Evolutionary conservation across 2,113 vertebrate species (phyloP), one percentile per base, ranked within the genome.

Genomic region (Piaya cayana): DNA sequence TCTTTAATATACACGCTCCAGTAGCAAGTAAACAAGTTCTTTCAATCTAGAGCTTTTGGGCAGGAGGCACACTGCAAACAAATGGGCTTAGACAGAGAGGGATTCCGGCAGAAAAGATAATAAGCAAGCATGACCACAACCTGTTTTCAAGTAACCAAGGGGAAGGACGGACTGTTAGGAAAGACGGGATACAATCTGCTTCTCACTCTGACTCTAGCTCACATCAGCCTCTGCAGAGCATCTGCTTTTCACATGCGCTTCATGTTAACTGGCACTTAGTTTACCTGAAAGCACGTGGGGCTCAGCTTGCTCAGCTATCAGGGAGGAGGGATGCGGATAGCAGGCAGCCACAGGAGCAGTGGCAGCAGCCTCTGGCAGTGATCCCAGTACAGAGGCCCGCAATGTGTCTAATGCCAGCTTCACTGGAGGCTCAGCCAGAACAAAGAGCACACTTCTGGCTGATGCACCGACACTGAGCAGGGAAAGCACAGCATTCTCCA

Each of bases 1-100:
- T 93, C 60, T 90, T 78, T 74, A 90, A 90, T 75, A 55, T n/a
- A 95, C 5, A 4, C 63, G 27, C 27, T 49, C 52, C n/a, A 55
- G 71, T 4, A 93, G 53, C 60, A 86, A 71, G 80, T 43, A 95
- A 93, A 81, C 56, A 83, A 75, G 74, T 82, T 76, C 72, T 69
- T 86, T 81, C 88, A 92, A 86, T 67, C 71, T 43, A 78, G 72
- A 86, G 36, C 21, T 60, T 63, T 39, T 65, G 32, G 59, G 52
- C 27, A 58, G 39, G 16, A 88, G 36, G 64, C 25, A 29, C 1
- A 2, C 19, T 83, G 43, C 76, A 93, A 95, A 90, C 49, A 76
- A 92, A 81, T 6, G 17, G 56, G 32, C 55, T 92, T 11, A 62
- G 76, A 26, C 26, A 43, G 68, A 56, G 59, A 78, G 16, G 13